Conservation (phyloP, 2,888 invertebrate species). For the Bellardia bayeri region DNA sequence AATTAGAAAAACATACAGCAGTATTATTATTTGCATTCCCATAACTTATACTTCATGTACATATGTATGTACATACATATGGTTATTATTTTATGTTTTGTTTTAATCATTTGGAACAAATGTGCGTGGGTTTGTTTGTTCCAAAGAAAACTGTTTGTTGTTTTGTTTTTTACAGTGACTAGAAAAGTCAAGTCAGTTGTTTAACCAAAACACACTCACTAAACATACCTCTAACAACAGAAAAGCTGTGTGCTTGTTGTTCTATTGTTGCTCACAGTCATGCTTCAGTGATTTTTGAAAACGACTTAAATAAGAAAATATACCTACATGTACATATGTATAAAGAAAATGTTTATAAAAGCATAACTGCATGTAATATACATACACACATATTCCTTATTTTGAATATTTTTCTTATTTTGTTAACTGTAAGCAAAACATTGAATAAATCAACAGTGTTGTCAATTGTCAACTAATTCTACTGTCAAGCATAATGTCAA, state of each 20-base stretch:
- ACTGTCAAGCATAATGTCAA: conserved; percentile 10
- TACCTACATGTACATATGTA: neutral
- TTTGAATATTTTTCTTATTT: neutral
- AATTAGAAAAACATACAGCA: neutral
- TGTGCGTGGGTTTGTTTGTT: conserved; percentile 37
- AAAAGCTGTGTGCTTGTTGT: neutral
- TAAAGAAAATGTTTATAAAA: neutral
- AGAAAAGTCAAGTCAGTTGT: neutral
- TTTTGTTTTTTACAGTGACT: neutral
- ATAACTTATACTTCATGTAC: neutral
- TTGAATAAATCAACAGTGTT: neutral
- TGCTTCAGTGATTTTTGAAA: conserved; percentile 48
- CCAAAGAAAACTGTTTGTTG: conserved; percentile 7
- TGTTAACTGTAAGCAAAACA: neutral
- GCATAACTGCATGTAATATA: neutral
- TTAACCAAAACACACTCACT: neutral
- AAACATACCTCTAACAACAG: neutral
- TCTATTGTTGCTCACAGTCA: conserved; percentile 31
- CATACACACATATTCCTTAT: neutral
- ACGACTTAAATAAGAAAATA: conserved; percentile 26
- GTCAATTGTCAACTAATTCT: conserved; percentile 4
- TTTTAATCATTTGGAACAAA: conserved; percentile 16
- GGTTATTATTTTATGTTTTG: conserved; percentile 6
- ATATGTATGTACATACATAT: neutral
- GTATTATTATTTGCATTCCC: neutral